Evolutionary conservation across 1,140 invertebrate species (phyloP), one percentile per base, ranked within the genome.

Genomic region (Trissolcus basalis): DNA sequence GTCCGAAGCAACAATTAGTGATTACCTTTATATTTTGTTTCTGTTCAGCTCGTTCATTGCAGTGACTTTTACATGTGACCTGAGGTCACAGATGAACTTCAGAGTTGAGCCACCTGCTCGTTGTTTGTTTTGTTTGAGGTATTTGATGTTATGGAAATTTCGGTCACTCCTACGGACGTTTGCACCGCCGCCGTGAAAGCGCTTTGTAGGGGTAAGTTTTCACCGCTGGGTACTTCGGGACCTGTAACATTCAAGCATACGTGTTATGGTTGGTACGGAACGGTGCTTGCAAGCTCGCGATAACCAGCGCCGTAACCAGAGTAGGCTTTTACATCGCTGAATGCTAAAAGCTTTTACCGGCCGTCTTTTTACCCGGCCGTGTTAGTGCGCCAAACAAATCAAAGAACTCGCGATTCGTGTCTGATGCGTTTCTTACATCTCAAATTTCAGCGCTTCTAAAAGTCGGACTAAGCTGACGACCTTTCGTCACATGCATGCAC

Each of bases 21-120:
- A 9, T 11, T 39, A 11, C n/a, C 9, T 51, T 13, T 51, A 12
- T 51, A 51, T 51, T 51, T 44, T 44, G 0, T 13, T 11, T 44
- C 9, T 27, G 15, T 45, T n/a, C 35, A 9, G 33, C 8, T 19
- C 13, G 14, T 19, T 41, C 10, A 35, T 43, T 44, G 27, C 27
- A 14, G 0, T 14, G 12, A 35, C 59, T 49, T 47, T 65, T 70
- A 65, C 13, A 65, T 65, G 73, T 70, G 73, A 76, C 73, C 65
- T 45, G 47, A 35, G 73, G 67, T 60, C 65, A 71, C 67, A 61
- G 61, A 75, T 67, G 63, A 71, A 54, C 65, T 76, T 87, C 69
- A 87, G 48, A 87, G 78, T 71, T 85, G 83, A 33, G 86, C 84
- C 59, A 86, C 80, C 73, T 86, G 83, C 73, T 86, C 84, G 78